Base-by-base conservation (phyloP, 2,797 vertebrate genomes). In the Yasuhikotakia modesta region DNA sequence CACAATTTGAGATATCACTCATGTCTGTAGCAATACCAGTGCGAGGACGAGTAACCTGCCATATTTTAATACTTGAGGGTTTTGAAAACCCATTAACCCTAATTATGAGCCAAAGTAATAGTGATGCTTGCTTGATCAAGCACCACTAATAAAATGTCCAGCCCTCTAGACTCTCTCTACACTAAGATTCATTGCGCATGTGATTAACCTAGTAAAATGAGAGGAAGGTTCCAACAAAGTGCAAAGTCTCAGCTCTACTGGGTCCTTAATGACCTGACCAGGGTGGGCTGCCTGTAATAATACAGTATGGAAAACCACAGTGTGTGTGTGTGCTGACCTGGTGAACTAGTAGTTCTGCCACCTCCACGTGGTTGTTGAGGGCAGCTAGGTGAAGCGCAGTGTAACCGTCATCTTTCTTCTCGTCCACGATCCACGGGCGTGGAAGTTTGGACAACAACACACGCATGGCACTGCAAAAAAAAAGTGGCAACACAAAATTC, bases 341-440 rank as follows among this genome's bases (percentile, higher is more conserved):
- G 90, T 99, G 98, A 70, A 99, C 97, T 85, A 99, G 78, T 32
- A 99, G 94, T 90, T 99, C 98, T 48, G 98, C 98, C 86, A 99
- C 98, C 90, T 99, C 98, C 73, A 99, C 98, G 0, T 99, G 98
- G 91, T 99, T 99, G 92, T 99, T 99, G 82, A 99, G 96, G 55
- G 98, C 97, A 69, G 98, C 98, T 84, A 99, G 91, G 89, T 99
- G 98, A 86, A 99, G 93, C 1, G 98, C 96, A 0, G 98, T 99
- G 87, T 99, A 99, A 19, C 98, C 98, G 70, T 99, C 98, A 53
- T 99, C 98, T 87, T 99, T 99, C 88, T 99, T 99, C 90, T 99
- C 98, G 1, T 99, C 98, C 58, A 99, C 98, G 61, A 99, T 99
- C 98, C 98, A 99, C 0, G 98, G 98, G 76, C 98, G 92, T 2